Percentiles rank a stretch among this genome's conserved stretches.
Conservation (phyloP, 2,113 vertebrate species). For the Chlorocebus sabaeus region DNA sequence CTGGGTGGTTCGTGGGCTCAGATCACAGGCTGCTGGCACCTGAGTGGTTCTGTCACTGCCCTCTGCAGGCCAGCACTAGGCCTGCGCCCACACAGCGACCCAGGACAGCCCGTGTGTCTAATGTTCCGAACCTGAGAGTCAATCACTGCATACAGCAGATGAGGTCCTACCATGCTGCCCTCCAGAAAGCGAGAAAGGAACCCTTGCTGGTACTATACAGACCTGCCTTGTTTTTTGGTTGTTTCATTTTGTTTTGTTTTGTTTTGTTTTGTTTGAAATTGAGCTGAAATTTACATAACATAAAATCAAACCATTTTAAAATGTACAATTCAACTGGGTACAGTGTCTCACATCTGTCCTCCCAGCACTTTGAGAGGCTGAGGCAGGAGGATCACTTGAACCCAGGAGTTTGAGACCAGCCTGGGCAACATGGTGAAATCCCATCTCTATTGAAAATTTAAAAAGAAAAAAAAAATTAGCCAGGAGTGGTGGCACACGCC, state of each 20-base stretch:
- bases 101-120: background rate
- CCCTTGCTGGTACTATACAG: background rate
- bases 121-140: background rate
- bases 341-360: too few species aligned
- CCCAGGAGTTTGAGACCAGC: too few species aligned
- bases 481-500: too few species aligned
- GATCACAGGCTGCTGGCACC: background rate
- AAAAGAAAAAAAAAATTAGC: too few species aligned
- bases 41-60: background rate
- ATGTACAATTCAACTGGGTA: background rate
- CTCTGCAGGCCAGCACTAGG: background rate
- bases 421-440: too few species aligned
- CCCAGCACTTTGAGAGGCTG: too few species aligned
- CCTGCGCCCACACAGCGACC: background rate
- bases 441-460: too few species aligned
- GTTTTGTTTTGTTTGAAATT: background rate
- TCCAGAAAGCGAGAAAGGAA: background rate
- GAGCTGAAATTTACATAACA: background rate
- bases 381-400: too few species aligned
- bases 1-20: background rate
- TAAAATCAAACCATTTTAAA: background rate
- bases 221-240: background rate
- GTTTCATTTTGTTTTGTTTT: background rate
- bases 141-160: background rate
- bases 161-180: background rate